Evolutionary conservation across 2,888 invertebrate genomes (phyloP).

Genomic region (Andrena fulva): DNA sequence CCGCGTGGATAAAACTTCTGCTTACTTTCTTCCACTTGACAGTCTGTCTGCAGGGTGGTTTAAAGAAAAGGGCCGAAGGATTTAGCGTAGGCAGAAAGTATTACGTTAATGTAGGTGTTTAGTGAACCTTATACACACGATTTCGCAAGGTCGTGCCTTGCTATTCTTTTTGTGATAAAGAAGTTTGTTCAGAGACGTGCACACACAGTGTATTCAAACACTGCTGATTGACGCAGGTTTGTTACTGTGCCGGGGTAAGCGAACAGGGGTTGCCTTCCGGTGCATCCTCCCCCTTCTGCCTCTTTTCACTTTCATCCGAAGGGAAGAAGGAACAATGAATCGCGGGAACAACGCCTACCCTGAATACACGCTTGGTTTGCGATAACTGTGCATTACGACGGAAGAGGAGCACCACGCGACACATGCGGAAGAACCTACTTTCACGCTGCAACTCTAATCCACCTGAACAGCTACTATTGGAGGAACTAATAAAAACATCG

Average conservation of each 20-base stretch:
- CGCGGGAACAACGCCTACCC: constrained; percentile 41
- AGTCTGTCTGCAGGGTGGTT: background rate
- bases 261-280: constrained; percentile 48
- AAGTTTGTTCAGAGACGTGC: constrained; percentile 7
- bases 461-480: background rate
- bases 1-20: background rate
- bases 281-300: constrained; percentile 43
- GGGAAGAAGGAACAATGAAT: constrained; percentile 51
- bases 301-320: constrained; percentile 37
- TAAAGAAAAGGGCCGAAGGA: background rate
- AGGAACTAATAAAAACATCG: background rate
- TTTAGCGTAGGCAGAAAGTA: background rate
- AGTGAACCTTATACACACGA: too few relatives aligned
- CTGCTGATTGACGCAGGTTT: constrained; percentile 45
- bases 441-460: background rate
- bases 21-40: background rate
- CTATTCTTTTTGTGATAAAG: background rate
- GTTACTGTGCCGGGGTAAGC: constrained; percentile 40
- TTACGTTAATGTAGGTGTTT: too few relatives aligned
- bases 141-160: background rate
- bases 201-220: constrained; percentile 11
- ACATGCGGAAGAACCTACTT: background rate
- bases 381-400: constrained; percentile 46
- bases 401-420: background rate
- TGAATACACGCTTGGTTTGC: constrained; percentile 48